Evolutionary conservation across 1,140 invertebrate species (phyloP), one percentile per base, ranked within the genome.

Genomic region (Polypedilum pembai): DNA sequence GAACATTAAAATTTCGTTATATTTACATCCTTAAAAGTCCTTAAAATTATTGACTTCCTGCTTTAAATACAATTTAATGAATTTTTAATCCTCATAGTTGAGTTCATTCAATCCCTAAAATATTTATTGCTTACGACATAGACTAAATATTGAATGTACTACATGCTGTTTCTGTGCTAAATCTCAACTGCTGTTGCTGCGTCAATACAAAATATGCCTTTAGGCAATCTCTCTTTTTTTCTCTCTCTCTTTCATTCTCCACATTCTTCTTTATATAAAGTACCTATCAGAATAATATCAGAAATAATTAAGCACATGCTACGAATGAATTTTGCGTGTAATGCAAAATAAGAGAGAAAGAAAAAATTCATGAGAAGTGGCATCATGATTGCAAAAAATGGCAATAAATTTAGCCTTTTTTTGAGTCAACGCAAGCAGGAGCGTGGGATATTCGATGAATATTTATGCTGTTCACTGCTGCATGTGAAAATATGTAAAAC

Each of bases 231-330:
- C 15, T 3, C 15, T 1, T 3, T 45, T 8, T 45, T 45, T 8
- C 41, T 45, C 8, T 56, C n/a, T 12, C 45, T 56, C 45, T 56
- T n/a, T 33, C 24, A 33, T 33, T 33, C 24, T 33, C 24, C 2
- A 5, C 5, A 33, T 33, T 33, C 5, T 33, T 33, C 5, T 33
- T 3, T 33, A 56, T n/a, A 56, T n/a, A 8, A 15, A 56, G 45
- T 56, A 56, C 12, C n/a, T 56, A 56, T 56, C 45, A 56, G 45
- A 56, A 56, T 56, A 56, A 56, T 56, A 56, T 56, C 45, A 56
- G 12, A 56, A 56, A 56, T 56, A 56, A 56, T 56, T 56, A 56
- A 56, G 45, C 45, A 56, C 45, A 56, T 56, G 45, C 45, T 56
- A 56, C 45, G n/a, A 12, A 56, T 56, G 5, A 33, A 56, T 56